phyloP scores from a whole-genome alignment of 2,113 vertebrate genomes.

The Amphilophus citrinellus region DNA sequence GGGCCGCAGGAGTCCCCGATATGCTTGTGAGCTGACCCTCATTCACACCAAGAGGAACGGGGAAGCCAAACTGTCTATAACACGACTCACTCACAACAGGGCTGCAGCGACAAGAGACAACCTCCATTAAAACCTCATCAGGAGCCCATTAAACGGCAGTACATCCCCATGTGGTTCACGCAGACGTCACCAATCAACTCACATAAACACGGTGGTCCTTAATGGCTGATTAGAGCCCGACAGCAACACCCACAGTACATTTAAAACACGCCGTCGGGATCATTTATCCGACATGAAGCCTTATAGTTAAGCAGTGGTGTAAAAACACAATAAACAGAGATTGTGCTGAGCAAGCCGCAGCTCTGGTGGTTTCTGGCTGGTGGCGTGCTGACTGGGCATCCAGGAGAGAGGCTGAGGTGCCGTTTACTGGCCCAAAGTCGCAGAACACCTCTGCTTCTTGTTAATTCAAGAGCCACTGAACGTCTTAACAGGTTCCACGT shows the following conservation, averaged over 20 bases:
- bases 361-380: slow-evolving; percentile 55
- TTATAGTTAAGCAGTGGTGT: slow-evolving; percentile 21
- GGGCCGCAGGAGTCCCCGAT: slow-evolving; percentile 54
- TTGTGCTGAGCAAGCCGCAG: slow-evolving; percentile 59
- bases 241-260: background rate
- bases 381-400: slow-evolving; percentile 61
- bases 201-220: background rate
- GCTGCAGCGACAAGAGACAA: slow-evolving; percentile 12
- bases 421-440: slow-evolving; percentile 15
- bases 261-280: background rate
- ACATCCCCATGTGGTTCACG: background rate
- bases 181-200: background rate
- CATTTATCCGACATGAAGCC: slow-evolving; percentile 34
- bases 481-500: background rate
- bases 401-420: slow-evolving; percentile 26
- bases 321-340: slow-evolving; percentile 57
- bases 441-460: slow-evolving; percentile 23
- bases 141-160: slow-evolving; percentile 14
- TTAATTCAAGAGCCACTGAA: background rate
- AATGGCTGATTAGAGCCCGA: background rate
- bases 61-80: slow-evolving; percentile 28
- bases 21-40: slow-evolving; percentile 53
- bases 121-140: slow-evolving; percentile 32
- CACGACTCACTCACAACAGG: slow-evolving; percentile 12
- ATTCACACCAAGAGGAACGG: slow-evolving; percentile 39